phyloP scores from a whole-genome alignment of 1,140 invertebrate genomes.

The Vanessa tameamea region DNA sequence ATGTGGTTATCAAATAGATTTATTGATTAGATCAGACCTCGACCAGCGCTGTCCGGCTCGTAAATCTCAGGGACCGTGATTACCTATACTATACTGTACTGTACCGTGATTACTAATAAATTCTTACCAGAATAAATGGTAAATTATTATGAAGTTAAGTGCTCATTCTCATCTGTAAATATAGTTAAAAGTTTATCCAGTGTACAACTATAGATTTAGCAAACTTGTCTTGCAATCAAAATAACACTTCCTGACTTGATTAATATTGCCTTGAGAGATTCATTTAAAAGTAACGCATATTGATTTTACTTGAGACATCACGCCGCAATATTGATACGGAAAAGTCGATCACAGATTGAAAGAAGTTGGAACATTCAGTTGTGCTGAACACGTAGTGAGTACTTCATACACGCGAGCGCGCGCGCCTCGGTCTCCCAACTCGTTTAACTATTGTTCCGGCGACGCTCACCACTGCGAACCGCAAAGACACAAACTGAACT shows the following conservation, averaged over 20 bases:
- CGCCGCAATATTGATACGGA: no score
- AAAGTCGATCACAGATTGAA: constrained; percentile 1
- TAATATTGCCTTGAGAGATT: not conserved
- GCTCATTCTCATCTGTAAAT: not conserved
- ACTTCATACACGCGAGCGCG: constrained; percentile 10
- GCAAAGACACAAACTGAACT: not conserved
- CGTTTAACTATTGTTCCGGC: constrained; percentile 6
- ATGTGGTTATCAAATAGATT: not conserved
- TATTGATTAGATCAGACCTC: constrained; percentile 2
- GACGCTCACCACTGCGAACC: not conserved
- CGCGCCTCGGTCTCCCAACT: not conserved
- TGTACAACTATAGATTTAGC: not conserved
- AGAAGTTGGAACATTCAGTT: constrained; percentile 5
- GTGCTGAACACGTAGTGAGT: constrained; percentile 4
- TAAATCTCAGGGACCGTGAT: constrained; percentile 26
- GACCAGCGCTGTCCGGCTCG: not conserved
- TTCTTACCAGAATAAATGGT: constrained; percentile 23
- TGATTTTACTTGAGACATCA: not conserved
- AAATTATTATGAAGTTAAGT: constrained; percentile 29
- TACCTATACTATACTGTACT: not conserved
- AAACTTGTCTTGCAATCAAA: not conserved
- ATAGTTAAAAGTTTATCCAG: not conserved
- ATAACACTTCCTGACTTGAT: not conserved
- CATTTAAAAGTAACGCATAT: not conserved
- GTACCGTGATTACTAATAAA: not conserved